Percentiles rank a stretch among this genome's conserved stretches.
These are phyloP conservation scores for Diploscapter pachys DNA, from an alignment of 1,140 invertebrate genomes.

Conservation along the genomic window DNA sequence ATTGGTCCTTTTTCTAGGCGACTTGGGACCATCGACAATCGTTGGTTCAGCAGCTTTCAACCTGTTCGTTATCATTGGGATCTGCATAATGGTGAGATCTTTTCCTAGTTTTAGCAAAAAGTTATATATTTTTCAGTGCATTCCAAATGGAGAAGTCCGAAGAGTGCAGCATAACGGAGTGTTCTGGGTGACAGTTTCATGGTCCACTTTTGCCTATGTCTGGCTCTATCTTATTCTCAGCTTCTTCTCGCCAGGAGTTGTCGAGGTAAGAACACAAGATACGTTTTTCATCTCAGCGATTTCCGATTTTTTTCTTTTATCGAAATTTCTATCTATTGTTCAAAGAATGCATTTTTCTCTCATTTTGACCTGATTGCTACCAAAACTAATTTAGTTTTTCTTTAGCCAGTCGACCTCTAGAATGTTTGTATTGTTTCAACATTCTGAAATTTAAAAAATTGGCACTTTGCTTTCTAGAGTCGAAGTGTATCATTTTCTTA, in stretches of 20 bases:
- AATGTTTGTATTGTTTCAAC: neutral
- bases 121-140: slow-evolving; percentile 53
- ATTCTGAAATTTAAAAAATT: neutral
- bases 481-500: no score
- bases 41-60: slow-evolving; percentile 65
- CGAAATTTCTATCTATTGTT: no score
- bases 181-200: slow-evolving; percentile 61
- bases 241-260: slow-evolving; percentile 56
- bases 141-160: slow-evolving; percentile 61
- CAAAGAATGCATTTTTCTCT: no score
- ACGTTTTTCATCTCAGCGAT: neutral
- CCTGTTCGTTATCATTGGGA: slow-evolving; percentile 57
- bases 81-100: slow-evolving; percentile 46
- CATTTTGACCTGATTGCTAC: no score
- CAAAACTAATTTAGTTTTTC: no score
- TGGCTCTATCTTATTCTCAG: slow-evolving; percentile 62
- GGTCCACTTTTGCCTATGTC: slow-evolving; percentile 64
- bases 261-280: slow-evolving; percentile 45
- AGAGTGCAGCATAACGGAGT: slow-evolving; percentile 60
- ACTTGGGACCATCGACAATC: slow-evolving; percentile 59
- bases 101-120: slow-evolving; percentile 1
- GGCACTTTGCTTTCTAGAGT: no score
- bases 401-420: neutral
- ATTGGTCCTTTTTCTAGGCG: slow-evolving; percentile 8
- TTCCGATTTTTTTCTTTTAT: neutral